phyloP scores from a whole-genome alignment of 2,888 invertebrate species.

The Trisateles emortualis region DNA sequence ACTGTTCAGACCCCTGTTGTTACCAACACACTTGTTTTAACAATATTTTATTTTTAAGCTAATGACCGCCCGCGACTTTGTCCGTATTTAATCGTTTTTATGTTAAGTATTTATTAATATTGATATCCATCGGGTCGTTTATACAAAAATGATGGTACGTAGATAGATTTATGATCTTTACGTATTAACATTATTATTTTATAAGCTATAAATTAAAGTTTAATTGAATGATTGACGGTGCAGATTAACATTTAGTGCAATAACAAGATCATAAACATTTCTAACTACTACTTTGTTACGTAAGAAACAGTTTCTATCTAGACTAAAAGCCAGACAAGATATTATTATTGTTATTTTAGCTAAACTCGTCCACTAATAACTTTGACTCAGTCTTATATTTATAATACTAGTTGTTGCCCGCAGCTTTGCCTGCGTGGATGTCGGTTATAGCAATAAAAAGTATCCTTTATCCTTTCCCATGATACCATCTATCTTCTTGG shows the following conservation, averaged over 20 bases:
- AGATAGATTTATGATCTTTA: conserved; percentile 11
- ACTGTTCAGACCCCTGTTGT: conserved; percentile 81
- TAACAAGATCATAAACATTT: not conserved
- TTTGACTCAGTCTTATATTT: no score
- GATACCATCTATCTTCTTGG: no score
- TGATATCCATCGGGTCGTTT: conserved; percentile 22
- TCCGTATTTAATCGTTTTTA: conserved; percentile 41
- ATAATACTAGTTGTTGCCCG: no score
- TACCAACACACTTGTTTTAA: conserved; percentile 65
- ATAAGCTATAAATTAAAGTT: conserved; percentile 10
- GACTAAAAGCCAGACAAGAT: not conserved
- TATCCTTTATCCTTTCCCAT: no score
- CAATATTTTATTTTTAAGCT: conserved; percentile 60
- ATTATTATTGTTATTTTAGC: not conserved
- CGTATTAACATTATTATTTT: conserved; percentile 3
- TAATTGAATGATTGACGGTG: not conserved
- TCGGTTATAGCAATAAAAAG: no score
- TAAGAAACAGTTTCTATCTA: no score
- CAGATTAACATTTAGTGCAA: not conserved
- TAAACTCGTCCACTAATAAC: no score
- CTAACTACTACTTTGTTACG: no score
- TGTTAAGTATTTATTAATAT: conserved; percentile 33
- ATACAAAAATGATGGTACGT: conserved; percentile 13
- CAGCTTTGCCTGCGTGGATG: no score
- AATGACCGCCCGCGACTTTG: conserved; percentile 46